Conservation (phyloP, 1,140 invertebrate genomes). For the Papilio glaucus region DNA sequence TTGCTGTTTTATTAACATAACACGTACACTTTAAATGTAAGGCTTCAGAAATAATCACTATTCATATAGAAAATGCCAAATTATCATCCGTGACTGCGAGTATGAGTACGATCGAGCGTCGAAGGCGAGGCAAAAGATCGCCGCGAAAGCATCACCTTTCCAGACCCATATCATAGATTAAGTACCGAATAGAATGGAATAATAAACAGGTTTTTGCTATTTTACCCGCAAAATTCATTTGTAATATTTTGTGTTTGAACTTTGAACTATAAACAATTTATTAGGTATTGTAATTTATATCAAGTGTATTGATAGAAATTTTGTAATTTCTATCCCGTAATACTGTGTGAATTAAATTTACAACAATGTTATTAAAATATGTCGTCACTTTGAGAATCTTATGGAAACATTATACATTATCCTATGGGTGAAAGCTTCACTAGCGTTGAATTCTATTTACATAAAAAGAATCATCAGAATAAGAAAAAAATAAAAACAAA, state of each 20-base stretch:
- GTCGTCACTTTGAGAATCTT: too few species aligned
- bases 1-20: conserved; percentile 62
- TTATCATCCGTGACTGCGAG: conserved; percentile 78
- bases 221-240: too few species aligned
- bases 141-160: conserved; percentile 74
- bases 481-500: background rate
- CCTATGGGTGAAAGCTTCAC: too few species aligned
- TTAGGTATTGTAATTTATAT: too few species aligned
- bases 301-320: too few species aligned
- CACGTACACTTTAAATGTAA: conserved; percentile 53
- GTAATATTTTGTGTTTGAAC: too few species aligned
- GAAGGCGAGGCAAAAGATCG: conserved; percentile 76
- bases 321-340: too few species aligned
- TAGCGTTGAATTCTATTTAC: too few species aligned
- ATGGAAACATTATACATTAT: too few species aligned
- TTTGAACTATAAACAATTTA: too few species aligned
- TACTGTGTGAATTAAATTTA: too few species aligned
- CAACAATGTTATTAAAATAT: too few species aligned
- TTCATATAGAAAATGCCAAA: conserved; percentile 70
- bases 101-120: conserved; percentile 79
- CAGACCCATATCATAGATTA: conserved; percentile 70
- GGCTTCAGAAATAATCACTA: conserved; percentile 62
- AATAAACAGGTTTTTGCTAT: conserved; percentile 14
- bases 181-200: conserved; percentile 27
- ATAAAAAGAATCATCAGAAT: background rate